Evolutionary conservation across 1,140 invertebrate species (phyloP), one percentile per base, ranked within the genome.

Genomic region (Trypoxylus dichotomus): DNA sequence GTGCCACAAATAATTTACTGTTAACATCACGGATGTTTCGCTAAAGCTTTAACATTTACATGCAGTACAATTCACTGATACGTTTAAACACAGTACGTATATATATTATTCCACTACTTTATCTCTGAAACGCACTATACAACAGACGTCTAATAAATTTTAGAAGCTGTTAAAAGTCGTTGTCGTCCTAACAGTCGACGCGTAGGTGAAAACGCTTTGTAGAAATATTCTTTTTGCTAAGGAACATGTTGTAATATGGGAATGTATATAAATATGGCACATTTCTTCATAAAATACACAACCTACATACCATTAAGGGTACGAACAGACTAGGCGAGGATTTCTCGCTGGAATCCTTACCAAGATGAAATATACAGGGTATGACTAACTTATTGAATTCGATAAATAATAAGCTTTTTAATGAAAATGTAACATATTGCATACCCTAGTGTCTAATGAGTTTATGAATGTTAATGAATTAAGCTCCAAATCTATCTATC

Each of bases 21-120:
- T 74, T 74, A 74, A 41, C 72, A 74, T 74, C 29, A 11, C 41
- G 11, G 41, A 74, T 27, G 37, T 74, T 74, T 29, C 29, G 41
- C 72, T 74, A 74, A 74, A 37, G 41, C 72, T 74, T 74, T 74
- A 37, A 74, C 72, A 74, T 74, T 74, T 74, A 74, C 72, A 74
- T 74, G 72, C 15, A 21, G 32, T 74, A 74, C 72, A 37, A 74
- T 74, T 42, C 72, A 10, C 25, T 29, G 60, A 68, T 68, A 68
- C 21, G 60, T 68, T 29, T 68, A 68, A 24, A 68, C 60, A n/a
- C 27, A 10, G 24, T 68, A 68, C 24, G 60, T 27, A 13, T 68
- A 24, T 68, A 68, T 68, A 68, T 68, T 68, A 68, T 68, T 68
- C 24, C 60, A 19, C 60, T 68, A 68, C 19, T 68, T 68, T 68